These are phyloP conservation scores for Synaphobranchus kaupii DNA, from an alignment of 2,797 vertebrate species.

Conservation along the genomic window DNA sequence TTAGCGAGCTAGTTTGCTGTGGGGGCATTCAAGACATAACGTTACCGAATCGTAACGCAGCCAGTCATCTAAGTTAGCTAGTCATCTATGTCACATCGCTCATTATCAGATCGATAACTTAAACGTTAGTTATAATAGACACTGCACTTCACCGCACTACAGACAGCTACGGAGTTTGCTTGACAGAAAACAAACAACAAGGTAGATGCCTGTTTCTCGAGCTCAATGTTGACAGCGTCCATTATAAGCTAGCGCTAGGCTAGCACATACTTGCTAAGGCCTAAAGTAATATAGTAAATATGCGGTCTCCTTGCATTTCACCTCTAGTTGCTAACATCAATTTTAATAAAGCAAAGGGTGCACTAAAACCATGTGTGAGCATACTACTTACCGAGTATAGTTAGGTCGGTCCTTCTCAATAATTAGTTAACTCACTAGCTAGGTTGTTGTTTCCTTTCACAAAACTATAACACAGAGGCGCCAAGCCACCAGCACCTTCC, in stretches of 20 bases:
- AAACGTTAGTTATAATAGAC: not conserved
- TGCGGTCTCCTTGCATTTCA: not conserved
- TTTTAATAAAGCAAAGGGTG: not conserved
- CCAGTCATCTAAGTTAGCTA: not conserved
- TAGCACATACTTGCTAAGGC: not conserved
- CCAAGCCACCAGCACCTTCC: slow-evolving; percentile 58
- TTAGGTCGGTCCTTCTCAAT: not conserved
- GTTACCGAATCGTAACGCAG: not conserved
- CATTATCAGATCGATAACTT: too few relatives aligned
- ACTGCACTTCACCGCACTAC: not conserved
- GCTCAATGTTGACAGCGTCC: not conserved
- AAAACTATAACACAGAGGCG: slow-evolving; percentile 56
- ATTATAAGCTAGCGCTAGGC: not conserved
- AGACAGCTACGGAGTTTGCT: not conserved
- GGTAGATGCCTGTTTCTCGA: not conserved
- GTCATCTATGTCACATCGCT: not conserved
- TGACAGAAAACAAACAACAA: not conserved
- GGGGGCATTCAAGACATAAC: too few relatives aligned
- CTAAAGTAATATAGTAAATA: not conserved
- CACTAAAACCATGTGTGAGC: not conserved
- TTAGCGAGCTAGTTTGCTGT: not conserved
- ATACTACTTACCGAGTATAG: not conserved
- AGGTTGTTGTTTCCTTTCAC: not conserved
- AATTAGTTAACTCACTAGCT: not conserved
- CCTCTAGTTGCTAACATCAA: not conserved